These are phyloP conservation scores for Rhimphoctona megacephalus DNA, from an alignment of 2,888 invertebrate species.

Conservation along the genomic window DNA sequence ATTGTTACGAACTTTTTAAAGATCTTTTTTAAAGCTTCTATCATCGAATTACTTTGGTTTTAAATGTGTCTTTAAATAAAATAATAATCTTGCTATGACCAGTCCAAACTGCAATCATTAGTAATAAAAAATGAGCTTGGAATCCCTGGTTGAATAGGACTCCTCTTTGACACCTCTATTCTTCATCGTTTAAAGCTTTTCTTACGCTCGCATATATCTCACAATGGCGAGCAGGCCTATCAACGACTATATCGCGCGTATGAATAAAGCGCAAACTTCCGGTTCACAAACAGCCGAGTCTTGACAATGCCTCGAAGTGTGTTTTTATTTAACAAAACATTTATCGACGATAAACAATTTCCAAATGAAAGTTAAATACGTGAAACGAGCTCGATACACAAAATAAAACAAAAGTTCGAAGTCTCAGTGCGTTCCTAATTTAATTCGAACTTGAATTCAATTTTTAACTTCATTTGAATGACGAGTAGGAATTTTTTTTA, in stretches of 20 bases:
- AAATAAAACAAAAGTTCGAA: neutral
- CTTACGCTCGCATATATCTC: conserved; percentile 5
- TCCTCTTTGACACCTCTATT: conserved; percentile 54
- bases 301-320: neutral
- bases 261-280: conserved; percentile 35
- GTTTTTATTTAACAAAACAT: neutral
- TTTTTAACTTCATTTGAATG: neutral
- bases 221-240: conserved; percentile 24
- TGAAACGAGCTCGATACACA: neutral
- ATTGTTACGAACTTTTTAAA: neutral
- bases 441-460: neutral
- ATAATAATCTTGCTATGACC: neutral
- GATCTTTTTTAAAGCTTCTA: neutral
- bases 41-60: neutral
- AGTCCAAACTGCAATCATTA: conserved; percentile 6
- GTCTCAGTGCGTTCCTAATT: no score
- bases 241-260: conserved; percentile 27
- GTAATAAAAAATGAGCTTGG: conserved; percentile 31
- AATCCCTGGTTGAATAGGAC: conserved; percentile 47
- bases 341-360: neutral
- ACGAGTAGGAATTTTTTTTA: neutral
- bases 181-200: conserved; percentile 57
- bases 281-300: neutral
- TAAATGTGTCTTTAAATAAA: neutral
- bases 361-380: neutral